Conservation (phyloP, 2,888 invertebrate genomes). For the Aphodius sticticus region DNA sequence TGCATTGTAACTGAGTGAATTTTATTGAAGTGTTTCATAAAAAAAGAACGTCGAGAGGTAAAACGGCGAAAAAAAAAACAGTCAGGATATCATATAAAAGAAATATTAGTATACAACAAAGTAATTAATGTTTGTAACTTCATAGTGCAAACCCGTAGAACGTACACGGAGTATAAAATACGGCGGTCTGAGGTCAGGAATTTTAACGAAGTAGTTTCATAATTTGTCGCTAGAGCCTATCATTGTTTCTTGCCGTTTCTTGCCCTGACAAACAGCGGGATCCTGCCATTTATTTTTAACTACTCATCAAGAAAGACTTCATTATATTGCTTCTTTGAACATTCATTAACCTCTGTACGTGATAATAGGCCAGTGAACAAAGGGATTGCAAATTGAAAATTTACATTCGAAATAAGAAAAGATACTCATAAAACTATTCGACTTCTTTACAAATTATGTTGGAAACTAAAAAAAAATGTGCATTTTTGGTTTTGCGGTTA, state of each 20-base stretch:
- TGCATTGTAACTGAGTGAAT: no score
- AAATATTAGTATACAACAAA: conserved; percentile 41
- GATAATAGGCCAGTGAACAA: no score
- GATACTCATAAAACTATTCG: no score
- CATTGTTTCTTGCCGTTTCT: conserved; percentile 46
- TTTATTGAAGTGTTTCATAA: no score
- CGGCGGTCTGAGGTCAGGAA: conserved; percentile 52
- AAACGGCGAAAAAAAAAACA: no score
- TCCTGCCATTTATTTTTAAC: not conserved
- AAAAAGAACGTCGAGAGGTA: no score
- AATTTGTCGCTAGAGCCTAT: conserved; percentile 56
- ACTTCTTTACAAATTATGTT: no score
- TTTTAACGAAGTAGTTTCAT: conserved; percentile 57
- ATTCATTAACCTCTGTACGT: not conserved
- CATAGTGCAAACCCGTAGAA: conserved; percentile 43
- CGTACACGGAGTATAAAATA: conserved; percentile 52
- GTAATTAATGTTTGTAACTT: conserved; percentile 47
- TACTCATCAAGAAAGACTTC: not conserved
- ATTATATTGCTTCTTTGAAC: not conserved
- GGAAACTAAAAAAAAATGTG: no score
- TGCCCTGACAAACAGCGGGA: not conserved
- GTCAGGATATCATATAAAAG: conserved; percentile 30
- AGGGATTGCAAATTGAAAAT: no score
- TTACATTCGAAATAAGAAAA: no score
- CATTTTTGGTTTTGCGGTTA: no score